phyloP scores from a whole-genome alignment of 2,888 invertebrate genomes.

The Linnaemya vulpina region DNA sequence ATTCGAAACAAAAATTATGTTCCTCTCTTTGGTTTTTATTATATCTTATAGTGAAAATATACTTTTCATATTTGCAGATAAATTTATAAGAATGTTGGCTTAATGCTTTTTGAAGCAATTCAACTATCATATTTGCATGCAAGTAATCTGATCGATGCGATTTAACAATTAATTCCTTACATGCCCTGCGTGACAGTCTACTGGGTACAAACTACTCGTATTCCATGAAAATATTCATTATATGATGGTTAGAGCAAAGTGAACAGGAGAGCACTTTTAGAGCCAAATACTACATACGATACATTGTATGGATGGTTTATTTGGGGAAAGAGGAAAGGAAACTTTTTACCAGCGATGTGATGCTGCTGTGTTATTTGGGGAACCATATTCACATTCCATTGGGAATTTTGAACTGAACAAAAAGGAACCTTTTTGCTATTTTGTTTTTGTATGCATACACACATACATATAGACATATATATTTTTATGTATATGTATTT shows the following conservation, averaged over 20 bases:
- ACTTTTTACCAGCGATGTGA: constrained; percentile 65
- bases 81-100: too few species aligned
- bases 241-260: constrained; percentile 54
- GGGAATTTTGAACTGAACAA: constrained; percentile 64
- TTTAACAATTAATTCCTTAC: constrained; percentile 30
- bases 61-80: too few species aligned
- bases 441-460: constrained; percentile 45
- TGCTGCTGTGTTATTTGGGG: constrained; percentile 70
- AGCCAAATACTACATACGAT: constrained; percentile 19
- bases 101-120: too few species aligned
- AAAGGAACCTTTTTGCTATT: constrained; percentile 70
- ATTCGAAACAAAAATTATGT: too few species aligned
- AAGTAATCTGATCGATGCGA: neutral
- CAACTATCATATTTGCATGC: too few species aligned
- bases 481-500: neutral
- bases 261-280: constrained; percentile 49
- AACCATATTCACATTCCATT: constrained; percentile 69
- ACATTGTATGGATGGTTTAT: constrained; percentile 13
- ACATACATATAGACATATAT: constrained; percentile 4
- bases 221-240: constrained; percentile 62
- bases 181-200: constrained; percentile 17
- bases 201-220: constrained; percentile 49
- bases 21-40: too few species aligned
- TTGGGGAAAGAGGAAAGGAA: constrained; percentile 27
- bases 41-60: too few species aligned